Evolutionary conservation across 2,113 vertebrate species (phyloP).

Genomic region (Pseudorasbora parva): DNA sequence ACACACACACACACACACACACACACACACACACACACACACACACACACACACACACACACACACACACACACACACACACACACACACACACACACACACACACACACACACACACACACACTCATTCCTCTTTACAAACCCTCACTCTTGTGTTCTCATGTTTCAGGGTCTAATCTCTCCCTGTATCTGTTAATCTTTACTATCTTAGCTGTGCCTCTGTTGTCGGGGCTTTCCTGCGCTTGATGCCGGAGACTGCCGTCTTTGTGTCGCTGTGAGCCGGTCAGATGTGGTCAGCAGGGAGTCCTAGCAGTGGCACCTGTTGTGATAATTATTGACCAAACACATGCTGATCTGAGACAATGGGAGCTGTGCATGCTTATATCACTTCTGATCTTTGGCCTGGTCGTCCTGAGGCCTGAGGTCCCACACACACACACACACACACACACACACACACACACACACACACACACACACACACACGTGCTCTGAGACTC

Average conservation of each 20-base stretch:
- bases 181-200: constrained; percentile 67
- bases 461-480: too few species aligned
- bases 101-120: too few species aligned
- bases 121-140: constrained; percentile 7
- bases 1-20: too few species aligned
- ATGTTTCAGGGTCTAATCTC: constrained; percentile 64
- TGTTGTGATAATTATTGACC: constrained; percentile 71
- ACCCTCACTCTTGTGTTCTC: constrained; percentile 56
- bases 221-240: constrained; percentile 68
- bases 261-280: constrained; percentile 62
- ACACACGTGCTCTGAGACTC: not conserved
- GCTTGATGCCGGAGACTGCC: constrained; percentile 66
- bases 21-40: too few species aligned
- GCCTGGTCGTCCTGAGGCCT: not conserved
- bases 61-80: too few species aligned
- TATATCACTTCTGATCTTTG: constrained; percentile 55
- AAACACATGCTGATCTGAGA: constrained; percentile 61
- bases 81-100: too few species aligned
- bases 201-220: constrained; percentile 58
- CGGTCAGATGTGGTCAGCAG: constrained; percentile 47
- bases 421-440: too few species aligned
- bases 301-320: constrained; percentile 69
- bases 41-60: too few species aligned
- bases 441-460: too few species aligned
- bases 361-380: constrained; percentile 18